Base-by-base conservation (phyloP, 2,797 vertebrate genomes). In the Bovichtus diacanthus region DNA sequence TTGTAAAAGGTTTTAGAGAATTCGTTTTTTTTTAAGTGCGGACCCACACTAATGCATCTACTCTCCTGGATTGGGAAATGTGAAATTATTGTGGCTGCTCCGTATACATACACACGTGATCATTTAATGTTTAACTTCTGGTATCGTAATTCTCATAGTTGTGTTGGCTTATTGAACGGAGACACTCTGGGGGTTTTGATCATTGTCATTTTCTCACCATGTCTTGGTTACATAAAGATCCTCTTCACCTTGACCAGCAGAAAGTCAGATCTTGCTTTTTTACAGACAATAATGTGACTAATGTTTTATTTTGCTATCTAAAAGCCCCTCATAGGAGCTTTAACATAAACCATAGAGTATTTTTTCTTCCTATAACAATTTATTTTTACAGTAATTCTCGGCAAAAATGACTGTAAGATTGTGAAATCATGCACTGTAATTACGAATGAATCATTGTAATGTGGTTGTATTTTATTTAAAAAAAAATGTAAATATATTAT, bases 401-500 rank as follows among this genome's bases (percentile, higher is more conserved):
- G 38, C 9, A 36, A 50, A 72, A 49, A 29, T 16, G 8, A 43
- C 46, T 11, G n/a, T n/a, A n/a, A 8, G 6, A 10, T 5, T 47
- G 15, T 31, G 2, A 27, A 38, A 69, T 38, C 19, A 3, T 46
- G 27, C 16, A 9, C 8, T 68, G 38, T 61, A 60, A 66, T 50
- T 55, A 25, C 0, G 25, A 55, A 60, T 65, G 59, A 56, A 63
- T 49, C 2, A 4, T 7, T 53, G 23, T 39, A 47, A 34, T 62
- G 49, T 29, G 25, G 23, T 50, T 49, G 36, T 50, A 34, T 34
- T 56, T 58, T 23, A 44, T 43, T 55, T 73, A 13, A 18, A 50
- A 39, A 39, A 21, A 64, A 6, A 16, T 66, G 53, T 65, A 65
- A 74, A 74, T 58, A 65, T 3, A 65, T 58, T 31, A 50, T 53